A percentile compares a stretch with the other conserved stretches of the same genome.
These are phyloP conservation scores for Oscheius sp. DNA, from an alignment of 2,888 invertebrate species.

Conservation along the genomic window DNA sequence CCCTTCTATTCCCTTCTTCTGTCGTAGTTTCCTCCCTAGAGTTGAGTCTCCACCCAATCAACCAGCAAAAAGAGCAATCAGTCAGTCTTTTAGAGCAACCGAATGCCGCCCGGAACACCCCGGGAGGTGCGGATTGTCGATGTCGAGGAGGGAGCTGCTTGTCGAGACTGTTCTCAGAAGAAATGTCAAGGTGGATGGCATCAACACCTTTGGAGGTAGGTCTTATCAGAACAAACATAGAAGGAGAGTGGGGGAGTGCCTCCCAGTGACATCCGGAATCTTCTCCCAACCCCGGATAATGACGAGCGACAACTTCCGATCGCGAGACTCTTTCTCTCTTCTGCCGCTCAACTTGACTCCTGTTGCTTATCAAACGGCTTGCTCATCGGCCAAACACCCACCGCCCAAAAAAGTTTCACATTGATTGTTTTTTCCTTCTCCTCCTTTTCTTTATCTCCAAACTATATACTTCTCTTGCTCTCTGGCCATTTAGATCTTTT, in stretches of 20 bases:
- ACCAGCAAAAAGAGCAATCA: slow-evolving; percentile 11
- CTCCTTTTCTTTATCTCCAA: not conserved
- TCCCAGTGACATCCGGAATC: slow-evolving; percentile 15
- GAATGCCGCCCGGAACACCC: slow-evolving; percentile 19
- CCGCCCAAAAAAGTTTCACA: no score
- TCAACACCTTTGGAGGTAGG: slow-evolving; percentile 28
- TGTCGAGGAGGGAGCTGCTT: slow-evolving; percentile 23
- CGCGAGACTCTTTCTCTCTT: not conserved
- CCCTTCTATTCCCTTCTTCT: not conserved
- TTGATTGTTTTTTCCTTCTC: not conserved
- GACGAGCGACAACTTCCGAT: not conserved
- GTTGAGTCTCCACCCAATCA: not conserved
- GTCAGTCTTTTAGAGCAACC: slow-evolving; percentile 9
- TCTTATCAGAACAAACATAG: not conserved
- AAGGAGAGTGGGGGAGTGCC: not conserved
- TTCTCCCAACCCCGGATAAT: slow-evolving; percentile 3
- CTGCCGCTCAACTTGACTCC: no score
- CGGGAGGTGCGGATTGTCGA: slow-evolving; percentile 13
- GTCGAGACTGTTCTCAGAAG: slow-evolving; percentile 1
- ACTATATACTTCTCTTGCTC: not conserved
- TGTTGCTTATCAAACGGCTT: slow-evolving; percentile 11
- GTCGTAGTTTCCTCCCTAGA: not conserved
- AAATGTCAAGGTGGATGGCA: slow-evolving; percentile 23
- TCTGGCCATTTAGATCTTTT: not conserved
- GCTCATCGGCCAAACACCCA: slow-evolving; percentile 24